These are phyloP conservation scores for Euspilapteryx auroguttella DNA, from an alignment of 2,888 invertebrate species.

Conservation along the genomic window DNA sequence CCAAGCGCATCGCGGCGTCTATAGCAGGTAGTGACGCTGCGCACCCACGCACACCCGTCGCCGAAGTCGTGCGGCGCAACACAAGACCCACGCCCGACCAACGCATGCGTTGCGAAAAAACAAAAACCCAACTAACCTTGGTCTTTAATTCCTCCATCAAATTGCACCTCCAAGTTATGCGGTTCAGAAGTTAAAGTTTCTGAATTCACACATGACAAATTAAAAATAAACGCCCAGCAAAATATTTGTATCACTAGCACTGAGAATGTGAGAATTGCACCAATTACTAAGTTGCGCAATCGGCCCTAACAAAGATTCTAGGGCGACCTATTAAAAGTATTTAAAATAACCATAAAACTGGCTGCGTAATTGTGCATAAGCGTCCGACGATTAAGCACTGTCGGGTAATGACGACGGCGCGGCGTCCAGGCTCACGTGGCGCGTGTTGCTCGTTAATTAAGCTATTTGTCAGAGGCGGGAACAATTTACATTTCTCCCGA, in stretches of 20 bases:
- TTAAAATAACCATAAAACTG: conserved; percentile 14
- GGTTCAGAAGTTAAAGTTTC: no score
- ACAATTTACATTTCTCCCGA: conserved; percentile 53
- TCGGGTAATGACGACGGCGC: conserved; percentile 23
- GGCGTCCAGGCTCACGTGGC: conserved; percentile 19
- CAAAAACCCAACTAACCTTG: conserved; percentile 44
- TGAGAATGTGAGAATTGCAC: background rate
- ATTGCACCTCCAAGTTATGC: no score
- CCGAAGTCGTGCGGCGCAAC: no score
- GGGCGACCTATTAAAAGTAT: conserved; percentile 15
- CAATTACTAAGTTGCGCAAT: conserved; percentile 1
- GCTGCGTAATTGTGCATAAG: conserved; percentile 16
- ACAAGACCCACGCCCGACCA: no score
- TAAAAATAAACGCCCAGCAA: background rate
- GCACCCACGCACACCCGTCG: no score
- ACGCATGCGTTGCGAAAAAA: conserved; percentile 52
- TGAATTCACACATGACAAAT: no score
- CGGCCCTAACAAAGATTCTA: conserved; percentile 13
- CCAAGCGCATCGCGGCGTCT: no score
- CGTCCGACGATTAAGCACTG: conserved; percentile 12
- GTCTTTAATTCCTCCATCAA: conserved; percentile 45
- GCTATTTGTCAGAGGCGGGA: conserved; percentile 53
- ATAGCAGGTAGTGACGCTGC: no score
- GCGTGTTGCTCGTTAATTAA: conserved; percentile 55
- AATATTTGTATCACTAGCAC: background rate